These are phyloP conservation scores for Zaprionus inermis DNA, from an alignment of 1,140 invertebrate genomes.

Conservation along the genomic window DNA sequence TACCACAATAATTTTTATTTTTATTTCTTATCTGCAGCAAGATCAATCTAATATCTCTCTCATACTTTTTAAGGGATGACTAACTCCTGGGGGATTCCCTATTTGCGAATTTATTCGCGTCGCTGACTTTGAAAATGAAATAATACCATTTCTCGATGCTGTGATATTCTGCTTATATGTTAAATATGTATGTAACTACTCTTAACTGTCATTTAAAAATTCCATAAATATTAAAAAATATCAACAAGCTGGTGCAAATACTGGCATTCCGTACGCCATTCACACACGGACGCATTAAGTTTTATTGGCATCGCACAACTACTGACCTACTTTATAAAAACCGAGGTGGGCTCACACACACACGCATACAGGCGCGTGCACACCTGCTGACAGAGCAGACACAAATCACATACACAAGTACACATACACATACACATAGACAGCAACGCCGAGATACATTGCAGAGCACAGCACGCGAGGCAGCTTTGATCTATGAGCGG, in stretches of 20 bases:
- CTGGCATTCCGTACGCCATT: constrained; percentile 36
- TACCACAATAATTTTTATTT: not conserved
- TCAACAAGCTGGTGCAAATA: constrained; percentile 65
- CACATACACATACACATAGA: constrained; percentile 13
- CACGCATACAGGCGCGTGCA: constrained; percentile 41
- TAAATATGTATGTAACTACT: constrained; percentile 55
- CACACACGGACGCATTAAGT: constrained; percentile 69
- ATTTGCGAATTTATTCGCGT: not conserved
- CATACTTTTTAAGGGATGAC: not conserved
- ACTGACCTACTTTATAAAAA: constrained; percentile 76
- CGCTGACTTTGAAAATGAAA: constrained; percentile 10
- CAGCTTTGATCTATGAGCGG: constrained; percentile 71
- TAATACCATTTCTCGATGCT: constrained; percentile 37
- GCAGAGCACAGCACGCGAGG: constrained; percentile 55
- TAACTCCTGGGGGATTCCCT: not conserved
- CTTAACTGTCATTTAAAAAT: constrained; percentile 75
- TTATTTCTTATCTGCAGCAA: not conserved
- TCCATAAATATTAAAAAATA: constrained; percentile 83
- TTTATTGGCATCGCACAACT: constrained; percentile 76
- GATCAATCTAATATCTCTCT: not conserved
- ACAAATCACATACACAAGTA: constrained; percentile 18
- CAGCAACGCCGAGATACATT: constrained; percentile 33
- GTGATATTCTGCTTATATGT: constrained; percentile 55
- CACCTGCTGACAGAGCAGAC: constrained; percentile 68
- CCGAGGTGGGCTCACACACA: constrained; percentile 37